Conservation (phyloP, 1,140 invertebrate genomes). For the Scaptomyza graminum region DNA sequence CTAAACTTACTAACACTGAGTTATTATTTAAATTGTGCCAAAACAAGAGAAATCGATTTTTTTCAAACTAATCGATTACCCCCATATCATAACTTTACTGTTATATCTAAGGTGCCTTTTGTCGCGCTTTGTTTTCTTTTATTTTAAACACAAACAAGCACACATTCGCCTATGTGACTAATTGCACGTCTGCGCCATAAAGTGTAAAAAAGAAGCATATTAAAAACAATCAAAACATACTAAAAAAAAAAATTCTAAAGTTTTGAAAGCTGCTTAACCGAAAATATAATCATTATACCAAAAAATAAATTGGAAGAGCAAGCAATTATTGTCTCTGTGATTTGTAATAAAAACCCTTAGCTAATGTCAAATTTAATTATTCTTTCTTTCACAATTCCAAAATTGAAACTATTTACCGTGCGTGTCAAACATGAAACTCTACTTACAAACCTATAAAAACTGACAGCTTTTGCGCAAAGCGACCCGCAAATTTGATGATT, state of each 20-base stretch:
- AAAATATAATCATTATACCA: conserved; percentile 24
- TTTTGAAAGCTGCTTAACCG: conserved; percentile 20
- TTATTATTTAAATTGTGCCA: conserved; percentile 9
- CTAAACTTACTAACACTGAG: conserved; percentile 17
- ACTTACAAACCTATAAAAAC: conserved; percentile 14
- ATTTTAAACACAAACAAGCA: conserved; percentile 29
- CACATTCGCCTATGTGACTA: conserved; percentile 63
- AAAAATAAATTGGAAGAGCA: conserved; percentile 49
- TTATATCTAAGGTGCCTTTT: conserved; percentile 6
- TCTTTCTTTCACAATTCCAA: conserved; percentile 64
- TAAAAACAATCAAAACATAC: conserved; percentile 24
- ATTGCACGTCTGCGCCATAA: conserved; percentile 64
- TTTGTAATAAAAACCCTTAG: conserved; percentile 44
- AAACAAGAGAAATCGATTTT: conserved; percentile 11
- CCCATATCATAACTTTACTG: conserved; percentile 9
- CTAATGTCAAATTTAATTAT: conserved; percentile 75
- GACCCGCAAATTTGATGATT: conserved; percentile 65
- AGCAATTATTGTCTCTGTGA: conserved; percentile 30
- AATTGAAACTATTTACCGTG: conserved; percentile 17
- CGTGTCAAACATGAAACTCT: conserved; percentile 34
- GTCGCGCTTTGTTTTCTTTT: background rate
- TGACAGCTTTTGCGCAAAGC: conserved; percentile 69
- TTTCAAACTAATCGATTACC: conserved; percentile 12
- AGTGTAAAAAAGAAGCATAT: conserved; percentile 38
- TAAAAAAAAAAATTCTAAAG: conserved; percentile 28